A percentile compares a stretch with the other conserved stretches of the same genome.
phyloP scores from a whole-genome alignment of 1,140 invertebrate species.

The Brachystomella parvula region DNA sequence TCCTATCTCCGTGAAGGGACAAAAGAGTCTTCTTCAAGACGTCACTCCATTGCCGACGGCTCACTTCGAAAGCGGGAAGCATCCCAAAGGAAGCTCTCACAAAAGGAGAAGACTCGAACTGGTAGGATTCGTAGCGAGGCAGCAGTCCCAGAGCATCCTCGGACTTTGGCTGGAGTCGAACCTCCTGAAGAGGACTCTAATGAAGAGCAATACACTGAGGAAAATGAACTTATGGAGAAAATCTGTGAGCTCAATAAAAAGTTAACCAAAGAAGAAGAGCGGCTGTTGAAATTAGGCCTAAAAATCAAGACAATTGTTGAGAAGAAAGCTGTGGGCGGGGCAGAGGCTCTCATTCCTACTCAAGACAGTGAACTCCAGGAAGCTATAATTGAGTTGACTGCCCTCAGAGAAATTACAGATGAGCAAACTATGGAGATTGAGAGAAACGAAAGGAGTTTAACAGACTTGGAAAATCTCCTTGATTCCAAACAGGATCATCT shows the following conservation, averaged over 20 bases:
- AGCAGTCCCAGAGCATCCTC: conserved; percentile 24
- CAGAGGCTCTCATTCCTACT: neutral
- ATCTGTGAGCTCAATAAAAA: conserved; percentile 61
- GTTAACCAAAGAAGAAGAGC: conserved; percentile 60
- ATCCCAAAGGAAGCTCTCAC: neutral
- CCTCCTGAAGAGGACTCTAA: conserved; percentile 28
- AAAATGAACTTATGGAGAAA: conserved; percentile 59
- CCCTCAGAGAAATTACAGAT: conserved; percentile 14
- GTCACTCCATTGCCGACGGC: neutral
- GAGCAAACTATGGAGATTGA: conserved; percentile 28
- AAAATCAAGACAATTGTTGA: conserved; percentile 52
- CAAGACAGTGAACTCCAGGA: neutral
- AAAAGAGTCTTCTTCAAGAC: conserved; percentile 41
- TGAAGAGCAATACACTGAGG: too few relatives aligned
- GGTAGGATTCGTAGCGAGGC: neutral
- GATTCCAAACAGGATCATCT: conserved; percentile 27
- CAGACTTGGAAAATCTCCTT: conserved; percentile 17
- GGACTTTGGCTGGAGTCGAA: conserved; percentile 20
- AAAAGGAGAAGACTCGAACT: neutral
- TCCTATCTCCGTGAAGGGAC: conserved; percentile 58
- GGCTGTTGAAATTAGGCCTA: conserved; percentile 54
- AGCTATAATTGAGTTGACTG: conserved; percentile 5
- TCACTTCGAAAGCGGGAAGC: neutral
- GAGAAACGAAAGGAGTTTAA: conserved; percentile 23
- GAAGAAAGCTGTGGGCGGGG: neutral